phyloP scores from a whole-genome alignment of 2,888 invertebrate genomes.

The Tetragnatha montana region DNA sequence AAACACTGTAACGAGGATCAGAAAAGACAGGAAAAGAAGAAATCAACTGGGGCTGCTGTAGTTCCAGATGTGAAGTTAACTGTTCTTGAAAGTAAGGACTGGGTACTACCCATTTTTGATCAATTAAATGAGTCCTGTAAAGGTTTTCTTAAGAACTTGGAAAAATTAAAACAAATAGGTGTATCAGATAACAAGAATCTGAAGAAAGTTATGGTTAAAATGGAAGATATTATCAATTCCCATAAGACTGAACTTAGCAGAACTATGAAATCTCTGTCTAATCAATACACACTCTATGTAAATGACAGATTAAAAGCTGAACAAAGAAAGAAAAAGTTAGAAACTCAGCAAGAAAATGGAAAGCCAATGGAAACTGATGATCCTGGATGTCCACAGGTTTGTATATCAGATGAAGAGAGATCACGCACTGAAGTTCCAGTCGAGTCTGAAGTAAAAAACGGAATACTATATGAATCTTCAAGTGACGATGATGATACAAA shows the following conservation, averaged over 20 bases:
- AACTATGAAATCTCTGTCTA: constrained; percentile 29
- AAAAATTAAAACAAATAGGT: constrained; percentile 44
- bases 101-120: constrained; percentile 48
- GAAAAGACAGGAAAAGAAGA: constrained; percentile 20
- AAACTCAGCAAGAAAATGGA: neutral
- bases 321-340: neutral
- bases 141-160: constrained; percentile 37
- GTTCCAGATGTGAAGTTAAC: neutral
- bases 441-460: constrained; percentile 5
- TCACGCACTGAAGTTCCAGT: neutral
- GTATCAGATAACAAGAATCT: constrained; percentile 35
- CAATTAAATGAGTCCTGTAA: constrained; percentile 32
- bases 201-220: constrained; percentile 49
- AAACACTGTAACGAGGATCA: neutral
- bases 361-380: neutral
- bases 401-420: neutral
- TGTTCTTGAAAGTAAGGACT: constrained; percentile 21
- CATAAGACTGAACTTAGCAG: constrained; percentile 39
- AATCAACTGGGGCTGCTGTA: neutral
- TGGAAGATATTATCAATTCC: constrained; percentile 26
- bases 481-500: neutral
- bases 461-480: neutral
- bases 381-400: neutral
- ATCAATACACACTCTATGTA: constrained; percentile 19
- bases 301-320: constrained; percentile 6